A percentile compares a stretch with the other conserved stretches of the same genome.
Evolutionary conservation across 2,888 invertebrate species (phyloP).

Genomic region (Folsomia manolachei): DNA sequence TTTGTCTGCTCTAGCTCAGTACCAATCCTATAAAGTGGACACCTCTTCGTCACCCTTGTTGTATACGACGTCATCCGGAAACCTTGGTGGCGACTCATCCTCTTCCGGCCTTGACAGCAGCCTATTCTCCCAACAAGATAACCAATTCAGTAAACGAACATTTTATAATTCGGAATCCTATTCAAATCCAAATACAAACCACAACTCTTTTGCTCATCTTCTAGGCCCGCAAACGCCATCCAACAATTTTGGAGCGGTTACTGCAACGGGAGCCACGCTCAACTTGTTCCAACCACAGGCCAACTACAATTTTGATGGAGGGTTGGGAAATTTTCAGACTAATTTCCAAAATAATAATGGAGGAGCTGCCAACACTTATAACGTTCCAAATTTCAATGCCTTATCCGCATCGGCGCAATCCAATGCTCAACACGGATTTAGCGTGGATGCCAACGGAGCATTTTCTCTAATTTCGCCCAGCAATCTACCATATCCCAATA

Average conservation of each 20-base stretch:
- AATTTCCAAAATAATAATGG: neutral
- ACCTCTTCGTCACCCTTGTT: neutral
- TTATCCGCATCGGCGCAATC: neutral
- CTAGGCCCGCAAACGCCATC: slow-evolving; percentile 32
- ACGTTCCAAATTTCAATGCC: neutral
- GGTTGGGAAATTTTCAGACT: too few relatives aligned
- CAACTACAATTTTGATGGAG: slow-evolving; percentile 23
- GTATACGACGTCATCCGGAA: neutral
- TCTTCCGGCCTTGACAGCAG: neutral
- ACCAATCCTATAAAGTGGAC: neutral
- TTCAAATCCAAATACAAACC: slow-evolving; percentile 23
- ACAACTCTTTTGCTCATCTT: slow-evolving; percentile 44
- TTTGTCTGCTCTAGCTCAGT: neutral
- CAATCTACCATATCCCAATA: slow-evolving; percentile 18
- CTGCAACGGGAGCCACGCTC: slow-evolving; percentile 38
- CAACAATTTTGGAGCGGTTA: slow-evolving; percentile 32
- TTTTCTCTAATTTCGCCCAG: neutral
- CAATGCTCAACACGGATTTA: neutral
- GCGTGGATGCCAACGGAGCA: neutral
- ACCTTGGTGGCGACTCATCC: neutral
- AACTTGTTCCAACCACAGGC: slow-evolving; percentile 21
- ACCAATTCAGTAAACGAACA: slow-evolving; percentile 42
- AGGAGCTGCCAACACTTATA: neutral
- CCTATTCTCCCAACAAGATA: neutral
- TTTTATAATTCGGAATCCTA: slow-evolving; percentile 28